phyloP scores from a whole-genome alignment of 2,888 invertebrate genomes.

The Enoplolaimus lenunculus region DNA sequence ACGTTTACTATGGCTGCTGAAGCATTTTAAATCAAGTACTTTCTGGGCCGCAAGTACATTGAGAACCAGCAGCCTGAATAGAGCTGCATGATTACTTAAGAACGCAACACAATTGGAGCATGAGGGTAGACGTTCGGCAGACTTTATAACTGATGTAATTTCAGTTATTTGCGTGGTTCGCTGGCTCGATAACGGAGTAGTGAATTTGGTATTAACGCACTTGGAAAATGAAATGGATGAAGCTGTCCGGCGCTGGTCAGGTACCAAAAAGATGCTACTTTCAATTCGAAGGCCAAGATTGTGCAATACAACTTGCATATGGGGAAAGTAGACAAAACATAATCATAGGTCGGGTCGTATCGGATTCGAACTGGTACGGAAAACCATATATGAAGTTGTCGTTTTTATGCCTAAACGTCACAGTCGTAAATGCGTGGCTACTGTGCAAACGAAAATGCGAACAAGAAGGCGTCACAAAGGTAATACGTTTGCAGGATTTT shows the following conservation, averaged over 20 bases:
- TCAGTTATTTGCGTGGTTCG: background rate
- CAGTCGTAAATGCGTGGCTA: background rate
- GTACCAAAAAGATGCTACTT: background rate
- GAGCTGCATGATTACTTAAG: background rate
- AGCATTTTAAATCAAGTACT: background rate
- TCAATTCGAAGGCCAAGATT: background rate
- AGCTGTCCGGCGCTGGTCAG: background rate
- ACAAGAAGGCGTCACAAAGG: background rate
- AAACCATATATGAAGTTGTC: background rate
- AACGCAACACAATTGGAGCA: background rate
- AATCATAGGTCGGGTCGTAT: background rate
- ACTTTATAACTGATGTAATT: background rate
- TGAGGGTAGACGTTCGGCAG: background rate
- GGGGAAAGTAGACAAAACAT: background rate
- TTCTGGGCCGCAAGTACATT: background rate
- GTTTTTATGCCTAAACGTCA: background rate
- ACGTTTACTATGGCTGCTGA: background rate
- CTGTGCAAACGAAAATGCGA: background rate
- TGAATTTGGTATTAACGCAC: background rate
- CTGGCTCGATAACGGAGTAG: conserved; percentile 3
- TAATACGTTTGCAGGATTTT: background rate
- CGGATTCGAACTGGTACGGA: background rate
- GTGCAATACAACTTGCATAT: conserved; percentile 7
- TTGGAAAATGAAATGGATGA: background rate
- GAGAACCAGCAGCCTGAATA: background rate